Base-by-base conservation (phyloP, 2,797 vertebrate species). In the Choloepus didactylus region DNA sequence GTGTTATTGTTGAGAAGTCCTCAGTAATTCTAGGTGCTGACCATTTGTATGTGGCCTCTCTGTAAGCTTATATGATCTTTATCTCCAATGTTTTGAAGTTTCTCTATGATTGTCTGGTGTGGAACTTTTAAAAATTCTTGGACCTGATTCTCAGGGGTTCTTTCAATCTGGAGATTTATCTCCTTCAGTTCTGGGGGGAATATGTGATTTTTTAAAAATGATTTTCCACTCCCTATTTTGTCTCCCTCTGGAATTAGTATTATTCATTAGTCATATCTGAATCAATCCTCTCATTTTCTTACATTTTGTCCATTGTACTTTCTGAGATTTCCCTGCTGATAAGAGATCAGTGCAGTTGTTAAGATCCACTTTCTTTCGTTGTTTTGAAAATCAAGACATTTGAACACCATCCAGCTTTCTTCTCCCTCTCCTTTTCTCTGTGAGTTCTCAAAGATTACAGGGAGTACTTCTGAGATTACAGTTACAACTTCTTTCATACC, bases 1-100 rank as follows among this genome's bases (percentile, higher is more conserved):
- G 25, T 66, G 75, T 87, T 94, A 19, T 51, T 70, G 62, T 51
- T 51, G 54, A 70, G n/a, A 84, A 90, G 51, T 70, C 80, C 77
- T 60, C 6, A 75, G 19, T 75, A 14, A 76, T 41, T 70, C 6
- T 70, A 60, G 19, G 19, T 62, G 35, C 27, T 79, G 27, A 46
- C 12, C 8, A 18, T 56, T 79, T 80, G 35, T 44, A 38, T 29
- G 56, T 9, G 12, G 21, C 29, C 9, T 51, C 49, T 77, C 18
- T 49, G 60, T 9, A 83, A 59, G 8, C 31, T 83, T 66, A 59
- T 6, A 10, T 31, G 6, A 9, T 56, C 44, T 15, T 49, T 51
- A 60, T 35, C 66, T 51, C 44, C 15, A 35, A 11, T 54, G 44
- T 81, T 64, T 21, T 93, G 10, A 29, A 62, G 66, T 7, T 29